Evolutionary conservation across 2,113 vertebrate species (phyloP), one percentile per base, ranked within the genome.

Genomic region (Bettongia penicillata): DNA sequence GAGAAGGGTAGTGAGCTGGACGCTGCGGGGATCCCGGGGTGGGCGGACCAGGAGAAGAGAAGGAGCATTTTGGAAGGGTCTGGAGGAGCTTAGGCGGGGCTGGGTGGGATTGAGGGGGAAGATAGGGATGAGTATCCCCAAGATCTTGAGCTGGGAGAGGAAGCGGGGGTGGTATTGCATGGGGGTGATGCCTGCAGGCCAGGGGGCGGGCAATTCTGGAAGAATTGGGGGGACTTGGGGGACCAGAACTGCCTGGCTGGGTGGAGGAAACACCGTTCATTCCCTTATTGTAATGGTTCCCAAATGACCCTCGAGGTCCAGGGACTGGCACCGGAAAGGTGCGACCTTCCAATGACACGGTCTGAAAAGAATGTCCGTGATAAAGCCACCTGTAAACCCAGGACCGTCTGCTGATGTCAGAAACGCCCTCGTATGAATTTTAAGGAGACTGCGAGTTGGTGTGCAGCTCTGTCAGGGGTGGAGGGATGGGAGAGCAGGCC

Each of bases 131-230:
- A 43, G 68, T 43, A 22, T 43, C 68, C n/a, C 61, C 5, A 77
- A n/a, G 37, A 77, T 77, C 89, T 22, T 1, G 28, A 10, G 55
- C 49, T 8, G 10, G 68, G 53, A 23, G 28, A 52, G 89, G 43
- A 84, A 84, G 68, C 57, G 57, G 31, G 28, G 10, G 57, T 3
- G 14, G 57, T 11, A 68, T 68, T 31, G 57, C 68, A 8, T 23
- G n/a, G n/a, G 43, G 68, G 37, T 43, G 19, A 84, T 43, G 16
- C n/a, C 68, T 43, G n/a, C 11, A 43, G 43, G 91, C n/a, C 61
- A 96, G 89, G 93, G 89, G 93, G 25, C 48, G 94, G 96, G 94
- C 95, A 94, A 95, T 96, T 95, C 97, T 96, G 94, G 97, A 97
- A 49, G 61, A 51, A 22, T 48, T 16, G 93, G 89, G 84, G 84